Conservation (phyloP, 2,113 vertebrate species). For the Pluvianellus socialis region DNA sequence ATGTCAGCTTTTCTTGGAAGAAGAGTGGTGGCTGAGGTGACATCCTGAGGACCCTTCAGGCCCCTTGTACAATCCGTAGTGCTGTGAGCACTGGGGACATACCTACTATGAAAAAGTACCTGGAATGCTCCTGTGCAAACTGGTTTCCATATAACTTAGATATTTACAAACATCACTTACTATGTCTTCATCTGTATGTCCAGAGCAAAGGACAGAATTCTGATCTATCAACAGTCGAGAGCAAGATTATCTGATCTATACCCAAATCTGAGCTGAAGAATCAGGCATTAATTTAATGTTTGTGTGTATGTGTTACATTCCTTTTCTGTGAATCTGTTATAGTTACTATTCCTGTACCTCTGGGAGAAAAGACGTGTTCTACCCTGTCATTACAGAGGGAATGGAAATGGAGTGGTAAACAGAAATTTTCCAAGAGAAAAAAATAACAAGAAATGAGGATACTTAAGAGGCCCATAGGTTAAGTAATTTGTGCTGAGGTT, state of each 20-base stretch:
- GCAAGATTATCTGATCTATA: not conserved
- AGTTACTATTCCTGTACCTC: not conserved
- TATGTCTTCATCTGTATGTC: not conserved
- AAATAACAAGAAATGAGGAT: not conserved
- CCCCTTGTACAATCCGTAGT: fast-evolving
- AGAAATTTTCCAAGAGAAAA: not conserved
- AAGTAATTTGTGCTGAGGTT: not conserved
- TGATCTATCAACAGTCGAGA: not conserved
- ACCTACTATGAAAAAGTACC: not conserved
- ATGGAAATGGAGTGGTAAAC: not conserved
- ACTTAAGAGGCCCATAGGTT: not conserved
- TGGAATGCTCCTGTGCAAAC: fast-evolving
- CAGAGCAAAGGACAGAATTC: not conserved
- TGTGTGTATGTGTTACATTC: not conserved
- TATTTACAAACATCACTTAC: not conserved
- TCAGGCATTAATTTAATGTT: fast-evolving
- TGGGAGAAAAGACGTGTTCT: not conserved
- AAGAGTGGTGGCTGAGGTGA: not conserved
- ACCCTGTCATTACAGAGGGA: not conserved
- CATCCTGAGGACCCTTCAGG: not conserved
- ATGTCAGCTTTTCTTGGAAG: not conserved
- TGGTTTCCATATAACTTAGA: not conserved
- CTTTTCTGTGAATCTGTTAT: not conserved
- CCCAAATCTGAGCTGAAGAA: not conserved
- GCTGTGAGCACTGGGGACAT: not conserved